Evolutionary conservation across 2,888 invertebrate genomes (phyloP), one percentile per base, ranked within the genome.

Genomic region (Apamea crenata): DNA sequence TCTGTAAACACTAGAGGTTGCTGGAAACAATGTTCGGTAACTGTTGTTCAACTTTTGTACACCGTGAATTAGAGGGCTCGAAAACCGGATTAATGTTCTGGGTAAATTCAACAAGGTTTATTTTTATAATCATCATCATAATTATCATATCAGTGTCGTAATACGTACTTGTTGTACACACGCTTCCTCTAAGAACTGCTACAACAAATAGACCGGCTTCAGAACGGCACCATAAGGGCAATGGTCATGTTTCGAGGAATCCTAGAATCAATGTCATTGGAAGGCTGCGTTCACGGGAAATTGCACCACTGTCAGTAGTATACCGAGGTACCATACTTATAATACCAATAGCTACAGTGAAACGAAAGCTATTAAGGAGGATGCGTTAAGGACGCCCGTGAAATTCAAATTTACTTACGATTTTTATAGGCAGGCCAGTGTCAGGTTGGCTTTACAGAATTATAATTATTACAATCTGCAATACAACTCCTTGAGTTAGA

Each of bases 271-370:
- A 29, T 36, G 56, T 16, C 14, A 59, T 36, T 40, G 16, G 16
- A 36, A 74, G 10, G 47, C 40, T 40, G 12, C 25, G 10, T 65
- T 65, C 18, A 29, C 36, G 21, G 71, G 40, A 74, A 83, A 68
- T 75, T 56, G 50, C 18, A 61, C 59, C 6, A 16, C 0, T 50
- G 63, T 29, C 25, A 50, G 69, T 44, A 47, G 16, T 36, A 1
- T 56, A 67, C 56, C 18, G 29, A 47, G 25, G n/a, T 7, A 44
- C 16, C 1, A 68, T 61, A 53, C 47, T 12, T 50, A 18, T 50
- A 56, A n/a, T n/a, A 47, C 21, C 3, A 2, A 44, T 36, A 71
- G 10, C 12, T 3, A n/a, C 18, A n/a, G 0, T 44, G 5, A 44
- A 73, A 63, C 18, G n/a, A 44, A 61, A 61, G 21, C 32, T 71